phyloP scores from a whole-genome alignment of 2,888 invertebrate genomes.

The Stomorhina lunata region DNA sequence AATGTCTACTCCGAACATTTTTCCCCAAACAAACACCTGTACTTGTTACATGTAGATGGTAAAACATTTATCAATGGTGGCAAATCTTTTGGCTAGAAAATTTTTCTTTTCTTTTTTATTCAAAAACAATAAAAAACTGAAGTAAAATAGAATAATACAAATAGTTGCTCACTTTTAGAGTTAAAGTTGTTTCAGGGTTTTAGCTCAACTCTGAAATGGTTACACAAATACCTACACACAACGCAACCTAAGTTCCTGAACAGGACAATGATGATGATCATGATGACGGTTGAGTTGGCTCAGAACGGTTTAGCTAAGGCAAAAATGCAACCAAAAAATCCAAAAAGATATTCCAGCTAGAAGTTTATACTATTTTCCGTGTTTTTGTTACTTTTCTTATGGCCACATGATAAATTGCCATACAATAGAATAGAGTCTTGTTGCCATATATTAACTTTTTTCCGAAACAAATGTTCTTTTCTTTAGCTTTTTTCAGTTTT shows the following conservation, averaged over 20 bases:
- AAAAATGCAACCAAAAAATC: slow-evolving; percentile 13
- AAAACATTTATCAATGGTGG: slow-evolving; percentile 63
- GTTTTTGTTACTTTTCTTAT: slow-evolving; percentile 16
- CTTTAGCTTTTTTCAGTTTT: slow-evolving; percentile 25
- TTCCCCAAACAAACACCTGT: background rate
- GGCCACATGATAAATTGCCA: slow-evolving; percentile 61
- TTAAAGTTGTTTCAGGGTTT: slow-evolving; percentile 10
- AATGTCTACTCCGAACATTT: slow-evolving; percentile 35
- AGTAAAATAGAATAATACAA: slow-evolving; percentile 7
- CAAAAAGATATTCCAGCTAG: slow-evolving; percentile 36
- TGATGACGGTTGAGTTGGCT: background rate
- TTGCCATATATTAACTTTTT: slow-evolving; percentile 10
- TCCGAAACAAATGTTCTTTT: background rate
- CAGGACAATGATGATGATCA: slow-evolving; percentile 15
- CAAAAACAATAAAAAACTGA: slow-evolving; percentile 15
- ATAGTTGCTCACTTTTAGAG: slow-evolving; percentile 36
- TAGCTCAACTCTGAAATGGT: background rate
- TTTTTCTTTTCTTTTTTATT: slow-evolving; percentile 19
- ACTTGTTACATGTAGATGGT: slow-evolving; percentile 45
- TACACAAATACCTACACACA: background rate
- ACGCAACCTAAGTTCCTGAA: background rate
- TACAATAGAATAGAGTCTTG: slow-evolving; percentile 42
- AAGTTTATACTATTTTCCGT: slow-evolving; percentile 12
- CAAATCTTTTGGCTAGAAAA: slow-evolving; percentile 56
- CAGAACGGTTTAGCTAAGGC: slow-evolving; percentile 22